Evolutionary conservation across 2,888 invertebrate species (phyloP), one percentile per base, ranked within the genome.

Genomic region (Napeogenes inachia): DNA sequence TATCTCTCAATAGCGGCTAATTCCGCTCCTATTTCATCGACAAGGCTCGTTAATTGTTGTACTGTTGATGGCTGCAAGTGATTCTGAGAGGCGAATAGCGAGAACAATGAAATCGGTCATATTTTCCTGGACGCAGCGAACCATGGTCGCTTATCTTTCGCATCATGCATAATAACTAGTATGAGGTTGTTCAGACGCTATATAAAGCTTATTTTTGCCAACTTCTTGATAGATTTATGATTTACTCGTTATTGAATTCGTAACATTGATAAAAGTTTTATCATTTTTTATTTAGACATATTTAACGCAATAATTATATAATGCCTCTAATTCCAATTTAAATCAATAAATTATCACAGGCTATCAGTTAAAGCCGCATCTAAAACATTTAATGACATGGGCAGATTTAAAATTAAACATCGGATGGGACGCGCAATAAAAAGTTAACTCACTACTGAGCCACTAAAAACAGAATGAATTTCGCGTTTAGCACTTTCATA

Each of bases 81-180:
- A 89, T 89, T 89, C 89, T 86, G 84, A 84, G 84, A 81, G 81
- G 78, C 81, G 79, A 84, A 82, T 80, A 82, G 81, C 83, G 78
- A 84, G 84, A 89, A 90, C 89, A 90, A 90, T 90, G 89, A 87
- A 87, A 89, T 87, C 89, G 84, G 87, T 88, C 88, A 89, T 87
- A 89, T 87, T 88, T 87, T 85, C 86, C 87, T 84, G 84, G 83
- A 85, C 73, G 82, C 89, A 88, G 76, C 88, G 76, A 82, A 89
- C 85, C 88, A 87, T 88, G 83, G 80, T 77, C 75, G 73, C 79
- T 87, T 89, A 89, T 89, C 89, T 77, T 68, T 73, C 69, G 71
- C 82, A 89, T 89, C 89, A 75, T 80, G 86, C 84, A 89, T 89
- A 88, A 84, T 79, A 82, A 86, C 80, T 78, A 79, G 73, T 71